These are phyloP conservation scores for Crepidodera aurea DNA, from an alignment of 2,888 invertebrate species.

Conservation along the genomic window DNA sequence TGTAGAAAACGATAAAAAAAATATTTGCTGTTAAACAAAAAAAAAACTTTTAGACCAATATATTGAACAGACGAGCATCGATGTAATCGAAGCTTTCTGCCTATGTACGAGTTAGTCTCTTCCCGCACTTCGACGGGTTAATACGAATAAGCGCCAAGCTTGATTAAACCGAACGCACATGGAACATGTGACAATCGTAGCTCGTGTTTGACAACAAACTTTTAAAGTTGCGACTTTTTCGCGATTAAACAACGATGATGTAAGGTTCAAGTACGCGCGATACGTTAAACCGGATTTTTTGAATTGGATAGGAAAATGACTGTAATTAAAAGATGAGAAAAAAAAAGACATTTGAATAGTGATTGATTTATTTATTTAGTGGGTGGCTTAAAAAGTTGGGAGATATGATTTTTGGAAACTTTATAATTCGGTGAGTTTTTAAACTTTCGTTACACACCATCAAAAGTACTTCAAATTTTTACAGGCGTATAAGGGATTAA, in stretches of 20 bases:
- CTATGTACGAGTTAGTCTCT: slow-evolving; percentile 45
- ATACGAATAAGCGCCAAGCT: slow-evolving; percentile 40
- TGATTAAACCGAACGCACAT: slow-evolving; percentile 28
- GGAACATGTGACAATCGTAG: slow-evolving; percentile 22
- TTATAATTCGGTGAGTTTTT: slow-evolving; percentile 5
- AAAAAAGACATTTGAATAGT: neutral
- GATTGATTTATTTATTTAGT: neutral
- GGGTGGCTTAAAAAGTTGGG: neutral
- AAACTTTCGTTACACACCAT: no score
- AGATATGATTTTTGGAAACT: slow-evolving; percentile 4
- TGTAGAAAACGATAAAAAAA: no score
- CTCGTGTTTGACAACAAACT: slow-evolving; percentile 17
- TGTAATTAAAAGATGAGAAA: neutral
- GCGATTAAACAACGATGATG: neutral
- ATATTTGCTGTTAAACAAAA: slow-evolving; percentile 30
- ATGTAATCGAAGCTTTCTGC: slow-evolving; percentile 21
- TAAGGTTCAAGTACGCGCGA: neutral
- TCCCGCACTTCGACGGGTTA: slow-evolving; percentile 47
- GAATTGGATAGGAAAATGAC: neutral
- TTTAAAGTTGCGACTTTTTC: neutral
- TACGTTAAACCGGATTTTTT: neutral
- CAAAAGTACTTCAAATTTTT: no score
- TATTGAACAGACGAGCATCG: slow-evolving; percentile 36
- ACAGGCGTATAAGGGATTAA: no score
- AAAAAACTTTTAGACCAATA: slow-evolving; percentile 31